Percentiles rank a stretch among this genome's conserved stretches.
These are phyloP conservation scores for Acyrthosiphon pisum DNA, from an alignment of 1,140 invertebrate genomes.

Conservation along the genomic window DNA sequence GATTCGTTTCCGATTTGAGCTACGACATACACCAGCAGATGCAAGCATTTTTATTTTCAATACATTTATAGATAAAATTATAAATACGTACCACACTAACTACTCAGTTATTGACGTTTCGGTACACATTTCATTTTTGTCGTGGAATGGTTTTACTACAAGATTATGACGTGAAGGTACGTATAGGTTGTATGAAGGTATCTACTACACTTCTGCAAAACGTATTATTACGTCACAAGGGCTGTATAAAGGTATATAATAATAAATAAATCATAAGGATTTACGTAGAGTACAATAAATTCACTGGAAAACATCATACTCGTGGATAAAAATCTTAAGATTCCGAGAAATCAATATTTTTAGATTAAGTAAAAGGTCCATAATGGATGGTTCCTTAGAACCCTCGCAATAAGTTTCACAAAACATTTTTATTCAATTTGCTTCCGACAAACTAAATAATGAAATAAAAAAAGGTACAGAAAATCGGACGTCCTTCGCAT, in stretches of 20 bases:
- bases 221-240: not conserved
- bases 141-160: not conserved
- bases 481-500: not conserved
- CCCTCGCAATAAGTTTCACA: not conserved
- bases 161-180: not conserved
- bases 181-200: not conserved
- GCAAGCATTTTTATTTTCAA: not conserved
- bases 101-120: not conserved
- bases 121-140: not conserved
- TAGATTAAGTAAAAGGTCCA: slow-evolving; percentile 1
- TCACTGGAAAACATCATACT: not conserved
- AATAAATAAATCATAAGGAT: not conserved
- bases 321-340: not conserved
- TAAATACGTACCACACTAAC: not conserved
- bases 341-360: not conserved
- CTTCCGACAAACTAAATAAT: slow-evolving; percentile 8
- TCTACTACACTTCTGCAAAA: not conserved
- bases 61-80: not conserved
- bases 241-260: not conserved
- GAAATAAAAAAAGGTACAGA: not conserved
- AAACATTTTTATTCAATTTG: slow-evolving; percentile 30
- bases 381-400: not conserved
- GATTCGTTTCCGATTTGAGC: not conserved
- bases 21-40: not conserved
- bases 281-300: not conserved